Evolutionary conservation across 2,888 invertebrate species (phyloP), one percentile per base, ranked within the genome.

Genomic region (Arctia plantaginis): DNA sequence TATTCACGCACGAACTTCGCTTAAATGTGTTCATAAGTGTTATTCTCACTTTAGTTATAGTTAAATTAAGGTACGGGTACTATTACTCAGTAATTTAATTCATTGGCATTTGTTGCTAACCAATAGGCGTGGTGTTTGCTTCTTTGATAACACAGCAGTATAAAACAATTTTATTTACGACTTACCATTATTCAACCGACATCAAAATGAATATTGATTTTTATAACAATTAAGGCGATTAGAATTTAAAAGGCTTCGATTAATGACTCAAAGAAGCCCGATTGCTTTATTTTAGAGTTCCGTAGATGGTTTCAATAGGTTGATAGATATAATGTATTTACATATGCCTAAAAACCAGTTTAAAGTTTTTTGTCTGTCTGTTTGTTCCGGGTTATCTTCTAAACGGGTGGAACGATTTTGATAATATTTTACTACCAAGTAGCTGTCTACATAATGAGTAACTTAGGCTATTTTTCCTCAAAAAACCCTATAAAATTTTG

Each of bases 171-270:
- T 27, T 59, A 59, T 0, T 15, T 27, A 27, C 27, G 59, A 59
- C 59, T 59, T 27, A 27, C 62, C 18, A 62, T 69, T 69, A 69
- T 20, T 59, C 39, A 27, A 59, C n/a, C 18, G 35, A 55, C 35
- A 62, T 27, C 39, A 27, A 73, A 47, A 35, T 69, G 59, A 47
- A 30, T 70, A 73, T 73, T 35, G 73, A 76, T 76, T 73, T 71
- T 76, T 66, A 62, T 70, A 72, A 66, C 73, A 73, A 71, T 76
- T 76, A 73, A 73, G 62, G 65, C 41, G 73, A 73, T 73, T 73
- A 73, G 65, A 67, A 76, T 71, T 73, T 76, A 71, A 41, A 73
- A 51, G 73, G 76, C 47, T 73, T 73, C 70, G 35, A 72, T 72
- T 39, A 67, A 70, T 59, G 67, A 72, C 41, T 12, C 35, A 20